Base-by-base conservation (phyloP, 2,888 invertebrate genomes). In the Plagiodera versicolora region DNA sequence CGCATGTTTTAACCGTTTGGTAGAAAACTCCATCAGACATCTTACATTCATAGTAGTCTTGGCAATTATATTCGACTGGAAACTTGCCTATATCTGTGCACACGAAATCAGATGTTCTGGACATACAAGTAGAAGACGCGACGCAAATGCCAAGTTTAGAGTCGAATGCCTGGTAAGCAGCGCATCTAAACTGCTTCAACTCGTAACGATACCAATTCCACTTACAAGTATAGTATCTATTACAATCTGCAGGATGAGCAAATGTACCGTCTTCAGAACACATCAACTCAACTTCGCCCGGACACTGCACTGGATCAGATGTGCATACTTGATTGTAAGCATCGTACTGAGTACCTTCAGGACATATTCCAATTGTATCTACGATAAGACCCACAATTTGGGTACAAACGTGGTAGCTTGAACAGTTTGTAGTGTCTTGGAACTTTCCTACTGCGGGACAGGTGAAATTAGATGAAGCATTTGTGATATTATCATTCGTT, bases 161-260 rank as follows among this genome's bases (percentile, higher is more conserved):
- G 64, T 69, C 64, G 68, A 81, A 85, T 52, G 81, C 76, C 2
- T 83, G 82, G 67, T 75, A 76, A 19, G 74, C 65, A 35, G 78
- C 72, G 73, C 85, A 86, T 67, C 77, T 75, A 69, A 84, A 83
- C 71, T 83, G 81, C 64, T 81, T 81, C 35, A 82, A 77, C 70
- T 81, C 79, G 67, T 82, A 85, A 67, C 80, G 73, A 66, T 82
- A 79, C 3, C 8, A 28, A 28, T 82, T 83, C 70, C 83, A 85
- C 65, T 78, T 72, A 66, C 85, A 86, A 51, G 81, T 79, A 66
- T 84, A 85, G 71, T 83, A 85, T 69, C 81, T 82, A 52, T 79
- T 80, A 61, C 85, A 84, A 67, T 84, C 79, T 24, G 74, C 69
- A 14, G 77, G 78, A 71, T 85, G 83, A 1, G 81, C 74, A 70